phyloP scores from a whole-genome alignment of 2,797 vertebrate genomes.

The Sciurus carolinensis region DNA sequence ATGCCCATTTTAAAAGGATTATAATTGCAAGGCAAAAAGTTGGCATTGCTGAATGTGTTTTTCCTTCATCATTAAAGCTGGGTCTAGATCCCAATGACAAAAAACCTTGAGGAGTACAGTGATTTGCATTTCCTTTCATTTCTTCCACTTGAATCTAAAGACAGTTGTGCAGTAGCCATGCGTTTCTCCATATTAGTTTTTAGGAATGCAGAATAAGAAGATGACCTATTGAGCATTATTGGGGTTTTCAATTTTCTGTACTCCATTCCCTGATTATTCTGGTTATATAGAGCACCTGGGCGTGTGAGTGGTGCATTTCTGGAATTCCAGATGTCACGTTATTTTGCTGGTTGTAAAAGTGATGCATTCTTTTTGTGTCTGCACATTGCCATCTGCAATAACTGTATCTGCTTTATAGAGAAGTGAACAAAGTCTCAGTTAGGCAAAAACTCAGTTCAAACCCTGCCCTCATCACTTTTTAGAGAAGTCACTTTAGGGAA shows the following conservation, averaged over 20 bases:
- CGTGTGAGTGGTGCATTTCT: neutral
- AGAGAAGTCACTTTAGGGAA: neutral
- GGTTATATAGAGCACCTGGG: neutral
- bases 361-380: neutral
- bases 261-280: neutral
- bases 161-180: neutral
- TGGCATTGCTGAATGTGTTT: neutral
- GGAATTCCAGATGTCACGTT: neutral
- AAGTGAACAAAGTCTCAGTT: neutral
- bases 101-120: neutral
- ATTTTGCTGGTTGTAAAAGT: constrained; percentile 52
- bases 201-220: neutral
- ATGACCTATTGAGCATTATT: neutral
- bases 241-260: neutral
- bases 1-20: constrained; percentile 73
- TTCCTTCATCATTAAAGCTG: neutral
- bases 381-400: neutral
- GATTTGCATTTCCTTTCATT: constrained; percentile 3
- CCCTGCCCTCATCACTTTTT: neutral
- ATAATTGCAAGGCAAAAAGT: constrained; percentile 71
- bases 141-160: neutral
- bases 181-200: neutral
- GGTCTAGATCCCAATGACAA: neutral
- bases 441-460: neutral
- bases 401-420: neutral